Conservation (phyloP, 2,888 invertebrate species). For the Mythimna impura region DNA sequence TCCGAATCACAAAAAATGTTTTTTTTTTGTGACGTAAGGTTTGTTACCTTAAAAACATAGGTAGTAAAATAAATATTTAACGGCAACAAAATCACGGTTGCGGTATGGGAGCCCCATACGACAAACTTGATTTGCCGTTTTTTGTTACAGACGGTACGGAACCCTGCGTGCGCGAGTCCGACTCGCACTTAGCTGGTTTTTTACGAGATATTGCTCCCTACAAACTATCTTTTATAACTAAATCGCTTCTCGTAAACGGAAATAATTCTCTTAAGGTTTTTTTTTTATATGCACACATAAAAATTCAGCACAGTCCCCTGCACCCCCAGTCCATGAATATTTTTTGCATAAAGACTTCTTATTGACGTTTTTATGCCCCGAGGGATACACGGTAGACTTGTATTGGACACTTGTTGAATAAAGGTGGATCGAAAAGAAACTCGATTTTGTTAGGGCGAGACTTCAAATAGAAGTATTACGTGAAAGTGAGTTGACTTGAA, state of each 20-base stretch:
- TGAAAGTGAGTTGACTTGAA: not conserved
- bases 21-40: too few relatives aligned
- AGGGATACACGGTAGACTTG: constrained; percentile 1
- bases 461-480: constrained; percentile 8
- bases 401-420: constrained; percentile 45
- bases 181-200: not conserved
- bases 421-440: constrained; percentile 14
- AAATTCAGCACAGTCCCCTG: not conserved
- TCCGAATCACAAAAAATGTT: too few relatives aligned
- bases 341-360: constrained; percentile 29
- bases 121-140: too few relatives aligned
- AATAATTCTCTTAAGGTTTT: constrained; percentile 1
- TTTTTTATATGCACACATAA: not conserved
- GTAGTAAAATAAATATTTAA: too few relatives aligned
- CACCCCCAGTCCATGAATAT: constrained; percentile 31
- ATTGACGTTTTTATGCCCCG: constrained; percentile 22
- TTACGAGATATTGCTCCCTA: not conserved
- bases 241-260: not conserved
- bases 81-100: too few relatives aligned
- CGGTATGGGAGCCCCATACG: too few relatives aligned
- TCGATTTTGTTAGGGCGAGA: not conserved
- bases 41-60: too few relatives aligned
- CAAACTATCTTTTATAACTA: not conserved
- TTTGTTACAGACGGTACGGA: too few relatives aligned
- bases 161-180: too few relatives aligned